phyloP scores from a whole-genome alignment of 2,888 invertebrate species.

The Trimorus sp. region DNA sequence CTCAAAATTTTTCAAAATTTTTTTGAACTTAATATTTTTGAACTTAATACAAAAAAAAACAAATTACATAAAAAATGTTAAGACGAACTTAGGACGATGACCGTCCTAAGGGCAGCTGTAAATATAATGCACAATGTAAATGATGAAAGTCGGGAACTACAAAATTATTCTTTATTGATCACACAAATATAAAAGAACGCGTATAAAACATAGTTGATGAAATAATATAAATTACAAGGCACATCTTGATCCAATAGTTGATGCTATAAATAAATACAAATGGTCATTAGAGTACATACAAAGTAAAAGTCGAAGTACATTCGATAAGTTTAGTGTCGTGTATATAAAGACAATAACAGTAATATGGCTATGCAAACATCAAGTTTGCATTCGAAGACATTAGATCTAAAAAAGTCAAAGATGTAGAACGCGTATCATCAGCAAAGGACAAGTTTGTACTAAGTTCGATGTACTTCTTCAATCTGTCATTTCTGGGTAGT shows the following conservation, averaged over 20 bases:
- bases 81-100: too few relatives aligned
- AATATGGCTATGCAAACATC: not conserved
- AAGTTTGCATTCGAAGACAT: constrained; percentile 25
- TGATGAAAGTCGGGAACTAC: not conserved
- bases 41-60: too few relatives aligned
- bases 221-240: constrained; percentile 56
- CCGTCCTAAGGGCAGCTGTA: too few relatives aligned
- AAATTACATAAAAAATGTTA: too few relatives aligned
- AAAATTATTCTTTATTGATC: constrained; percentile 56
- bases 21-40: too few relatives aligned
- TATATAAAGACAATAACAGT: constrained; percentile 33
- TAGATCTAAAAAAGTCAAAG: constrained; percentile 17
- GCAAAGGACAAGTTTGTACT: constrained; percentile 4
- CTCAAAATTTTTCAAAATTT: too few relatives aligned
- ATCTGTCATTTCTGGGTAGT: too few relatives aligned
- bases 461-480: not conserved
- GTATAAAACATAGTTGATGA: constrained; percentile 42
- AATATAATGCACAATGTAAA: too few relatives aligned
- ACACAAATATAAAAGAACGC: constrained; percentile 48
- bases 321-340: not conserved
- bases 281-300: constrained; percentile 39
- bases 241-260: constrained; percentile 26
- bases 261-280: constrained; percentile 42
- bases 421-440: not conserved
- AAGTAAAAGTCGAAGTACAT: constrained; percentile 23